Percentiles rank a stretch among this genome's conserved stretches.
Conservation (phyloP, 2,888 invertebrate species). For the Salpingus planirostris region DNA sequence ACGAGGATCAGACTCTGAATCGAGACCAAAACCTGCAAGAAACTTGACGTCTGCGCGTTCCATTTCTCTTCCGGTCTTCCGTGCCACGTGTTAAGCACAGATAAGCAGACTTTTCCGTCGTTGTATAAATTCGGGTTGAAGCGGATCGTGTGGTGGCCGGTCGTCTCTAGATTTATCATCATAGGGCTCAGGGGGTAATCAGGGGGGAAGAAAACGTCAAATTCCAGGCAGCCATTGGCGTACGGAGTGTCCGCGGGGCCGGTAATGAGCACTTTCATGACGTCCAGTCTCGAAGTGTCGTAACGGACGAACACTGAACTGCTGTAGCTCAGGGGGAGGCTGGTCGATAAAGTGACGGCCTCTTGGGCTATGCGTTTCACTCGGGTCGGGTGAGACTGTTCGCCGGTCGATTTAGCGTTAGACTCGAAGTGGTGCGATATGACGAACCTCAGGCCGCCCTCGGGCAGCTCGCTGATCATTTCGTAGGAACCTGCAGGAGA, state of each 20-base stretch:
- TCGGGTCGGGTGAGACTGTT: constrained; percentile 76
- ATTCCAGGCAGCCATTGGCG: constrained; percentile 84
- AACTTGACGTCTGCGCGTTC: constrained; percentile 93
- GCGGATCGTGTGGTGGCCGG: constrained; percentile 78
- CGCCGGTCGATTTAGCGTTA: constrained; percentile 77
- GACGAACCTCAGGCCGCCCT: constrained; percentile 69
- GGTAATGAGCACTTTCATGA: constrained; percentile 93
- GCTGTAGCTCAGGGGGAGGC: constrained; percentile 84
- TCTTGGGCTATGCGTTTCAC: constrained; percentile 91
- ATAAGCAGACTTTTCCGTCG: constrained; percentile 92
- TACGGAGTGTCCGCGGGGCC: constrained; percentile 88
- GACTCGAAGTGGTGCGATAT: constrained; percentile 86
- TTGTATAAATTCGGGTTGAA: constrained; percentile 92
- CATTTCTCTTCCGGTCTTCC: constrained; percentile 94
- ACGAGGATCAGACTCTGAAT: constrained; percentile 89
- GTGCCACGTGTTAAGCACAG: constrained; percentile 94
- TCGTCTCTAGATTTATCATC: constrained; percentile 85
- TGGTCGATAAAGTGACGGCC: constrained; percentile 86
- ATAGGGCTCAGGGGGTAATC: constrained; percentile 63
- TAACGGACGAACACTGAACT: constrained; percentile 93
- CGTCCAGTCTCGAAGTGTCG: constrained; percentile 86
- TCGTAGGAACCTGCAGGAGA: constrained; percentile 76
- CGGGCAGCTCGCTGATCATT: constrained; percentile 75
- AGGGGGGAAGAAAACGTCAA: constrained; percentile 84
- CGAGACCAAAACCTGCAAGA: constrained; percentile 85